Conservation (phyloP, 2,888 invertebrate species). For the Caenorhabditis panamensis region DNA sequence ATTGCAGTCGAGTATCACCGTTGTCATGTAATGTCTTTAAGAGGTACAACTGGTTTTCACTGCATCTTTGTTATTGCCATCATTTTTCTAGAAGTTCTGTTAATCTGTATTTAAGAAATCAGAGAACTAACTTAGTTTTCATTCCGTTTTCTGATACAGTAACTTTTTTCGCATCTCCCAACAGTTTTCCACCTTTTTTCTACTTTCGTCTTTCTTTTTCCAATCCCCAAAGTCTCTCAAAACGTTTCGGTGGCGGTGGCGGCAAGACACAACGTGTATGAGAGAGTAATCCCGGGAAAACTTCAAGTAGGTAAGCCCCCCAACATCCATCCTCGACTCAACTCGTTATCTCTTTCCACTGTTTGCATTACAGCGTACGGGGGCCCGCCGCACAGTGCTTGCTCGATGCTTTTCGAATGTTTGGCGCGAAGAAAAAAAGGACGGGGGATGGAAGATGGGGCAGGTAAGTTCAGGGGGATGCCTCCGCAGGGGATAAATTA, state of each 20-base stretch:
- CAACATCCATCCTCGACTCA: slow-evolving; percentile 45
- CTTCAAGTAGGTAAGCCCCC: slow-evolving; percentile 61
- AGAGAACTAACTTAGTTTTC: too few relatives aligned
- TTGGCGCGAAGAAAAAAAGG: slow-evolving; percentile 42
- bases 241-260: slow-evolving; percentile 45
- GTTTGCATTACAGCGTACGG: slow-evolving; percentile 63
- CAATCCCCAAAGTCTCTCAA: slow-evolving; percentile 25
- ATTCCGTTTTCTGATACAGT: neutral
- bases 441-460: neutral
- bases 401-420: slow-evolving; percentile 55
- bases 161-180: neutral
- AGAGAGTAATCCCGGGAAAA: slow-evolving; percentile 63
- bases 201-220: slow-evolving; percentile 5
- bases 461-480: slow-evolving; percentile 12
- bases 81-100: too few relatives aligned
- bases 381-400: slow-evolving; percentile 57
- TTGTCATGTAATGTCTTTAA: too few relatives aligned
- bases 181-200: neutral
- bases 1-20: too few relatives aligned
- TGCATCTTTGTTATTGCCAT: too few relatives aligned
- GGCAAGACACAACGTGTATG: slow-evolving; percentile 52
- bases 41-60: too few relatives aligned
- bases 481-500: slow-evolving; percentile 29
- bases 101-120: too few relatives aligned
- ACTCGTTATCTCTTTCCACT: slow-evolving; percentile 61